phyloP scores from a whole-genome alignment of 2,888 invertebrate species.

The Ormyrus labotus region DNA sequence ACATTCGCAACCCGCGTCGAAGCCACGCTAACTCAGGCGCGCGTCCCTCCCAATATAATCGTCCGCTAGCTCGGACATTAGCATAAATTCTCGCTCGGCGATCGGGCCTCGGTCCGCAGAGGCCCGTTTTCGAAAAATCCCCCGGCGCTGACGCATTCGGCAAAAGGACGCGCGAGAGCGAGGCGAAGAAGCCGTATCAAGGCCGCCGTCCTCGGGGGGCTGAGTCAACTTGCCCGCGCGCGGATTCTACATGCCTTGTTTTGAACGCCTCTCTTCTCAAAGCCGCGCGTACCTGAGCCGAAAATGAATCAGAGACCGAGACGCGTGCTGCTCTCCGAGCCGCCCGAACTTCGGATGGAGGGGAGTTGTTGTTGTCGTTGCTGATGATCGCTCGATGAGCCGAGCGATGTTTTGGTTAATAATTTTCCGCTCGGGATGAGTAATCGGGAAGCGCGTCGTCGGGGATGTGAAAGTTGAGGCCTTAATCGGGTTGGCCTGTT shows the following conservation, averaged over 20 bases:
- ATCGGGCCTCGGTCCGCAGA: no score
- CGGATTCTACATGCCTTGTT: conserved; percentile 24
- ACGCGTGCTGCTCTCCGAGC: not conserved
- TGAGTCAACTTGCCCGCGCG: conserved; percentile 27
- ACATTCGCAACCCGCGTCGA: no score
- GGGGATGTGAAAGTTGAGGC: no score
- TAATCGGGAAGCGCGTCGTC: no score
- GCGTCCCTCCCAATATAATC: not conserved
- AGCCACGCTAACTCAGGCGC: not conserved
- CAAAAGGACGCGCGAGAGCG: conserved; percentile 19
- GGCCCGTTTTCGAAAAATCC: no score
- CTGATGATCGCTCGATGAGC: no score
- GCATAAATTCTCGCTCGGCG: no score
- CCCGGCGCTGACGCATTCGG: not conserved
- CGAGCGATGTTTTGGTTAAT: no score
- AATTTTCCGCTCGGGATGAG: no score
- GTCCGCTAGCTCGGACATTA: no score
- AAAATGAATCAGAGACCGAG: conserved; percentile 28
- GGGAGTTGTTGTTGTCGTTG: no score
- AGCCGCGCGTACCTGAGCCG: not conserved
- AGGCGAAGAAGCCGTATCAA: conserved; percentile 8
- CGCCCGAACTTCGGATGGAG: not conserved
- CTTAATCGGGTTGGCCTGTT: no score
- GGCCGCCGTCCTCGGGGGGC: conserved; percentile 24
- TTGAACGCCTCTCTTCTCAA: not conserved